Evolutionary conservation across 1,140 invertebrate genomes (phyloP).

Genomic region (Aphis craccivora): DNA sequence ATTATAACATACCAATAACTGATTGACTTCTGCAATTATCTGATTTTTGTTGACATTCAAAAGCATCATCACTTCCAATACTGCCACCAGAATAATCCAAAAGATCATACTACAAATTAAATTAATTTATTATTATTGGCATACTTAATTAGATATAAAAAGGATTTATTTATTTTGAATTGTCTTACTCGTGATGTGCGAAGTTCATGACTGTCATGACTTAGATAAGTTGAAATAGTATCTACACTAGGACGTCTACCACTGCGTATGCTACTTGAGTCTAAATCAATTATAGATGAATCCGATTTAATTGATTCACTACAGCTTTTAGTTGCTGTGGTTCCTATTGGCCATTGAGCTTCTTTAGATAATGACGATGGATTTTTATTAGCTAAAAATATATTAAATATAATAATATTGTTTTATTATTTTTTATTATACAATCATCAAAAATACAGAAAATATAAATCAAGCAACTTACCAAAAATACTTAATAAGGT

Average conservation of each 20-base stretch:
- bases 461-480: neutral
- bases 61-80: slow-evolving; percentile 68
- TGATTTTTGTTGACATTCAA: slow-evolving; percentile 64
- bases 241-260: slow-evolving; percentile 80
- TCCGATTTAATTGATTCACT: slow-evolving; percentile 55
- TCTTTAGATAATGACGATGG: slow-evolving; percentile 26
- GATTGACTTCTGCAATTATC: slow-evolving; percentile 65
- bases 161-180: neutral
- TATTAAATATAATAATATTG: neutral
- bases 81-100: slow-evolving; percentile 77
- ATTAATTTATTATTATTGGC: neutral
- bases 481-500: slow-evolving; percentile 60
- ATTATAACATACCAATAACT: slow-evolving; percentile 69
- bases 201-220: slow-evolving; percentile 75
- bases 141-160: neutral
- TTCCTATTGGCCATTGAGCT: slow-evolving; percentile 48
- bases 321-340: slow-evolving; percentile 43
- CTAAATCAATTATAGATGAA: slow-evolving; percentile 63
- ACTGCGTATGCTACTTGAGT: slow-evolving; percentile 75
- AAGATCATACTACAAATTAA: slow-evolving; percentile 70
- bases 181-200: slow-evolving; percentile 61
- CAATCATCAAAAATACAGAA: neutral
- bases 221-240: slow-evolving; percentile 86
- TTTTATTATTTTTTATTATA: neutral
- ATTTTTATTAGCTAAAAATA: slow-evolving; percentile 54